phyloP scores from a whole-genome alignment of 2,113 vertebrate species.

The Pycnonotus jocosus region DNA sequence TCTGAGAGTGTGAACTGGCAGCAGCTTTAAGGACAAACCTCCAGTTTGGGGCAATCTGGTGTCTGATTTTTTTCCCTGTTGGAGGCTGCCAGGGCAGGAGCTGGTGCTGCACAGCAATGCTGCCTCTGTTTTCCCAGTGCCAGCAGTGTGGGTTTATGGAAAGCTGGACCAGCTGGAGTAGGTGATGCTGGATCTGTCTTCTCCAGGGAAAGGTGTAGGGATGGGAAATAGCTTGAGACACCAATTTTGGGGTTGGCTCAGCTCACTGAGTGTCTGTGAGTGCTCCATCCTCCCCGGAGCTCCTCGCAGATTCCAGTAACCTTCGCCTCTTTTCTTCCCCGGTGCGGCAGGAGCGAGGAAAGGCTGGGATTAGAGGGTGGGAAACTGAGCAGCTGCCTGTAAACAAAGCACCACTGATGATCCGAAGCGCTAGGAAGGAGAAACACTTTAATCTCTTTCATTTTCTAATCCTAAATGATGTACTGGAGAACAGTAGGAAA shows the following conservation, averaged over 20 bases:
- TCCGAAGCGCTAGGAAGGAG: background rate
- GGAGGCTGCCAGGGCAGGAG: background rate
- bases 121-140: background rate
- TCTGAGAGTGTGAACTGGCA: background rate
- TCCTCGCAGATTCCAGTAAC: background rate
- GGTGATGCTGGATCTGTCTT: background rate
- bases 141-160: accelerated
- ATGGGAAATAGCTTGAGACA: background rate
- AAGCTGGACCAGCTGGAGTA: background rate
- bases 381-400: background rate
- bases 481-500: background rate
- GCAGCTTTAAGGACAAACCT: background rate
- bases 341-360: background rate
- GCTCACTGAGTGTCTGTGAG: background rate
- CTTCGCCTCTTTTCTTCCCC: accelerated
- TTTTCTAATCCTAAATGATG: constrained; percentile 31
- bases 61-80: background rate
- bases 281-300: background rate
- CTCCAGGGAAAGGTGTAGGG: background rate
- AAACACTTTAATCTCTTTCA: constrained; percentile 35
- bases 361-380: background rate
- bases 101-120: background rate
- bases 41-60: background rate
- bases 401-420: background rate
- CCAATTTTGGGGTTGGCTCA: background rate